Evolutionary conservation across 2,888 invertebrate species (phyloP).

Genomic region (Coecobrya sp.): DNA sequence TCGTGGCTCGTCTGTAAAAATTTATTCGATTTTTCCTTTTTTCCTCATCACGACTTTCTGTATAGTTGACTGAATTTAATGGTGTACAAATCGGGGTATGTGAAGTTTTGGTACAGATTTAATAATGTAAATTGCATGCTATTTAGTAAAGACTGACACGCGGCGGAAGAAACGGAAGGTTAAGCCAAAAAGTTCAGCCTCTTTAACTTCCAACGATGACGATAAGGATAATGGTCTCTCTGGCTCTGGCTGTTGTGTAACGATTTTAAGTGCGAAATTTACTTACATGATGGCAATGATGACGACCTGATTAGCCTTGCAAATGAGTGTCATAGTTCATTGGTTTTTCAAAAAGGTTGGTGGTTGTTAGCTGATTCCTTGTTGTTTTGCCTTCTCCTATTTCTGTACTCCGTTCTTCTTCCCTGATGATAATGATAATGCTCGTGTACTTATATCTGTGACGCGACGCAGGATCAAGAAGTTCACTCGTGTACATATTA

Average conservation of each 20-base stretch:
- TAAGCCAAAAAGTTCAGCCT: conserved; percentile 43
- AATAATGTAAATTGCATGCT: conserved; percentile 3
- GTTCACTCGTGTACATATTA: neutral
- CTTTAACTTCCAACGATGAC: neutral
- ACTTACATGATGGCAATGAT: conserved; percentile 55
- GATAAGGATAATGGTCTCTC: neutral
- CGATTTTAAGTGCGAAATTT: conserved; percentile 42
- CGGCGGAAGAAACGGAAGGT: conserved; percentile 14
- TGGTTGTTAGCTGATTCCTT: conserved; percentile 50
- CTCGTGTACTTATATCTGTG: neutral
- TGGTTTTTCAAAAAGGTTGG: conserved; percentile 70
- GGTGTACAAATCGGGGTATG: neutral
- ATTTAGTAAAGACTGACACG: neutral
- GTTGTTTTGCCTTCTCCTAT: conserved; percentile 12
- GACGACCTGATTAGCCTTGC: conserved; percentile 81
- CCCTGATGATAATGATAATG: conserved; percentile 32
- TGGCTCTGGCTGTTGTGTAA: neutral
- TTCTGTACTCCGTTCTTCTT: conserved; percentile 11
- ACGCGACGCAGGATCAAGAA: conserved; percentile 7
- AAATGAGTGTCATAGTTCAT: conserved; percentile 85
- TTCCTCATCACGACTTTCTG: neutral
- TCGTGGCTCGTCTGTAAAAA: neutral
- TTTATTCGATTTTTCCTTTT: conserved; percentile 1
- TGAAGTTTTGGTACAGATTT: conserved; percentile 49
- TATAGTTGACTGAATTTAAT: neutral